Percentiles rank a stretch among this genome's conserved stretches.
phyloP scores from a whole-genome alignment of 1,140 invertebrate species.

The Drosophila hydei region DNA sequence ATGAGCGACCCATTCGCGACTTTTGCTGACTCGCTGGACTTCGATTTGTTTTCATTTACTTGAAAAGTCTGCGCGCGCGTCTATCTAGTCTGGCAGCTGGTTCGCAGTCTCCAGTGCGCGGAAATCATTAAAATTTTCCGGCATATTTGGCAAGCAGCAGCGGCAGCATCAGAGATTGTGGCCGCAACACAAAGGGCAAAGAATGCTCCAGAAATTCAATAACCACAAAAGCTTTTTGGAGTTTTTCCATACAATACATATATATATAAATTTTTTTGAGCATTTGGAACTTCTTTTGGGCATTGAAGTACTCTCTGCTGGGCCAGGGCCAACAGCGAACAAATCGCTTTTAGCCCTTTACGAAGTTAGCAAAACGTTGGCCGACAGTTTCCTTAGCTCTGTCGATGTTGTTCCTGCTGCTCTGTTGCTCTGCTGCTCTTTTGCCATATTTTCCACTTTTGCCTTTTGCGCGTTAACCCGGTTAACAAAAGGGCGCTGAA shows the following conservation, averaged over 20 bases:
- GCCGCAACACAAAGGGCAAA: constrained; percentile 33
- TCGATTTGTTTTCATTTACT: constrained; percentile 67
- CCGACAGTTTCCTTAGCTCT: constrained; percentile 23
- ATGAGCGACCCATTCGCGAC: constrained; percentile 52
- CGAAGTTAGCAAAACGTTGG: constrained; percentile 56
- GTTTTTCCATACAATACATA: constrained; percentile 19
- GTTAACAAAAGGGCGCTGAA: constrained; percentile 66
- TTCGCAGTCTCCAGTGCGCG: constrained; percentile 33
- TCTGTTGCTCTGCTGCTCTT: constrained; percentile 40
- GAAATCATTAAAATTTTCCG: constrained; percentile 78
- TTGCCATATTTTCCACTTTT: constrained; percentile 55
- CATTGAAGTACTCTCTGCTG: constrained; percentile 18
- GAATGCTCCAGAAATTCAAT: constrained; percentile 55
- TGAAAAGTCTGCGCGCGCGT: constrained; percentile 5
- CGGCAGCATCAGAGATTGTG: constrained; percentile 43
- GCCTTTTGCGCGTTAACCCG: constrained; percentile 53
- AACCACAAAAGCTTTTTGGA: constrained; percentile 68
- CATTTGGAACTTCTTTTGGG: constrained; percentile 36
- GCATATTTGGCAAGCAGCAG: constrained; percentile 61
- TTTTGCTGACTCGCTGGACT: constrained; percentile 58
- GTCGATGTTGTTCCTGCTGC: constrained; percentile 14
- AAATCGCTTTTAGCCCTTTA: constrained; percentile 66
- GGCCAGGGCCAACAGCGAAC: constrained; percentile 20
- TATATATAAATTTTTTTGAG: not conserved
- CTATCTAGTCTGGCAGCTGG: constrained; percentile 1